These are phyloP conservation scores for Polydrusus cervinus DNA, from an alignment of 2,888 invertebrate genomes.

Conservation along the genomic window DNA sequence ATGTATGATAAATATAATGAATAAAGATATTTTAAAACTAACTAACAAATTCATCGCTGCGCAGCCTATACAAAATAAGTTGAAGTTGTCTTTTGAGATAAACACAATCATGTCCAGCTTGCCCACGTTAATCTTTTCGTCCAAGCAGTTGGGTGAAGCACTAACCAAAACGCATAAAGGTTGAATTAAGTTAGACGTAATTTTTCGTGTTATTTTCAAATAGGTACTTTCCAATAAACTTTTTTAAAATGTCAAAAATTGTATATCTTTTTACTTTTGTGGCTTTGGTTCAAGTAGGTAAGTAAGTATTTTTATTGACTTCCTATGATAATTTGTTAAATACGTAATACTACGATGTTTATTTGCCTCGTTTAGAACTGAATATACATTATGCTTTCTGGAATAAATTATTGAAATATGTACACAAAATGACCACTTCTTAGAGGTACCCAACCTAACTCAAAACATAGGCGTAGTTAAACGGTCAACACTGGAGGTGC, in stretches of 20 bases:
- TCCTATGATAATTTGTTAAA: not conserved
- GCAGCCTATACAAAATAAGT: too few relatives aligned
- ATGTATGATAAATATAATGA: too few relatives aligned
- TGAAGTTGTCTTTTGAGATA: not conserved
- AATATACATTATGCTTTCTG: too few relatives aligned
- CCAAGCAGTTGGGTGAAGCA: not conserved
- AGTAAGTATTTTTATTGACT: slow-evolving; percentile 20
- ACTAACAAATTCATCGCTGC: too few relatives aligned
- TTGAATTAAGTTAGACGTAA: not conserved
- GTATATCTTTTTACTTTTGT: slow-evolving; percentile 34
- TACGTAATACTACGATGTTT: not conserved
- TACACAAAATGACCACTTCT: too few relatives aligned
- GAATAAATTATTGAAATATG: too few relatives aligned
- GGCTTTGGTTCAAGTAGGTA: slow-evolving; percentile 36
- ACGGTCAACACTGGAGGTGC: too few relatives aligned
- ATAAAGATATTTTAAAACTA: too few relatives aligned
- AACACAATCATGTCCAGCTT: slow-evolving; percentile 3
- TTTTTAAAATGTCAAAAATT: slow-evolving; percentile 37
- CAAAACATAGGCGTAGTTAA: too few relatives aligned
- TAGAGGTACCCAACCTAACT: too few relatives aligned
- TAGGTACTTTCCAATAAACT: not conserved
- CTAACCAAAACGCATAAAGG: not conserved
- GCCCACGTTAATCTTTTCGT: not conserved
- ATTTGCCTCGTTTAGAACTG: not conserved
- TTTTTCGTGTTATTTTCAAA: not conserved